Base-by-base conservation (phyloP, 2,797 vertebrate species). In the Epinephelus awoara region DNA sequence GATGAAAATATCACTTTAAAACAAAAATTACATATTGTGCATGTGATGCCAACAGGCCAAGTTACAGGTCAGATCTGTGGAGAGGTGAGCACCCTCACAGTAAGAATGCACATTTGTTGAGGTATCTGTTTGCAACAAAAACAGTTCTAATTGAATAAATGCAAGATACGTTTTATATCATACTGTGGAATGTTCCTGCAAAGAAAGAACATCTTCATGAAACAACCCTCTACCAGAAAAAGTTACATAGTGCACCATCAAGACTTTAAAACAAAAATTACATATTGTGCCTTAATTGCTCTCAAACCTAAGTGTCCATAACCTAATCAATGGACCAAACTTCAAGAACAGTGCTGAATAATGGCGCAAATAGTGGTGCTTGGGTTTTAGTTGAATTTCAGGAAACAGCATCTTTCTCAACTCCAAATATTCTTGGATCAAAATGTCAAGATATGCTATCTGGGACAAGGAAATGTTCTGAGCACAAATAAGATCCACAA, bases 361-460 rank as follows among this genome's bases (percentile, higher is more conserved):
- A 42, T 65, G 67, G 5, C 14, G 13, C n/a, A 81, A 54, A 47
- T n/a, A 81, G 12, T 90, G 62, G 14, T 87, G 80, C 66, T 47
- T 92, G 14, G 82, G 80, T 83, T 82, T 88, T 25, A 86, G 17
- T 63, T 15, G 21, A 66, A 5, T 55, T 25, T 84, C 71, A 61
- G 84, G 79, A 76, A 88, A 80, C 25, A 82, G 62, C 21, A 29
- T 21, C 69, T 82, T 89, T 40, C 80, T 87, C 54, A 51, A 69
- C 21, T 83, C 74, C 67, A 80, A 77, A 86, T 86, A 86, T 66
- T 86, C 78, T 51, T 84, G 72, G 19, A 88, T 78, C 6, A 79
- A 19, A 72, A 56, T 40, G 12, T 79, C 78, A 57, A 87, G 17
- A 50, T 72, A 79, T 14, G 78, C 52, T 55, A 78, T 21, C 63